Conservation (phyloP, 2,113 vertebrate genomes). For the Acanthochromis polyacanthus region DNA sequence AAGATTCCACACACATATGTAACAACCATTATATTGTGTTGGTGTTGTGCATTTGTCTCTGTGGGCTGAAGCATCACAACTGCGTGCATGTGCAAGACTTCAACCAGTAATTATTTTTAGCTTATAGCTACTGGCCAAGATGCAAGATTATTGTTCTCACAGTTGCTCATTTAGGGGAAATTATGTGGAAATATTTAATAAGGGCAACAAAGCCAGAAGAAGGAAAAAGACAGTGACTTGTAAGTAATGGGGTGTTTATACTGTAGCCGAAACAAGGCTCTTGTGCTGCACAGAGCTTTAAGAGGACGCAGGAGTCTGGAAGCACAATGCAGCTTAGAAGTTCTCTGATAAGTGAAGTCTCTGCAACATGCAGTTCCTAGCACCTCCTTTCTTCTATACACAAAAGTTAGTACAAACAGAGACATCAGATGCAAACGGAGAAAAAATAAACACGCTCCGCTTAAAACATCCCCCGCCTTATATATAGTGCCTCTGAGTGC, state of each 20-base stretch:
- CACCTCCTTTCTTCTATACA: background rate
- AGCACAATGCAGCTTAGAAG: conserved; percentile 14
- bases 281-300: background rate
- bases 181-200: conserved; percentile 47
- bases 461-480: too few relatives aligned
- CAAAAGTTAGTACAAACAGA: background rate
- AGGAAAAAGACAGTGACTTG: conserved; percentile 2
- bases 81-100: conserved; percentile 1
- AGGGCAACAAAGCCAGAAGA: conserved; percentile 28
- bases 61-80: conserved; percentile 8
- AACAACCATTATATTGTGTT: background rate
- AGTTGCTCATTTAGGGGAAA: conserved; percentile 33
- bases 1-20: conserved; percentile 5
- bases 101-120: conserved; percentile 11
- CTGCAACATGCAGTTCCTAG: conserved; percentile 5
- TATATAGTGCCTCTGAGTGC: too few relatives aligned
- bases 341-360: background rate
- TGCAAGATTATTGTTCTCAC: conserved; percentile 23
- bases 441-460: too few relatives aligned
- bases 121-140: conserved; percentile 12
- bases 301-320: background rate
- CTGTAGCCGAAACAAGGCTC: background rate
- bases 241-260: conserved; percentile 17
- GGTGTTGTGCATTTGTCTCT: conserved; percentile 1
- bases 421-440: background rate